A percentile compares a stretch with the other conserved stretches of the same genome.
These are phyloP conservation scores for Prosopocoilus inquinatus DNA, from an alignment of 2,888 invertebrate species.

Conservation along the genomic window DNA sequence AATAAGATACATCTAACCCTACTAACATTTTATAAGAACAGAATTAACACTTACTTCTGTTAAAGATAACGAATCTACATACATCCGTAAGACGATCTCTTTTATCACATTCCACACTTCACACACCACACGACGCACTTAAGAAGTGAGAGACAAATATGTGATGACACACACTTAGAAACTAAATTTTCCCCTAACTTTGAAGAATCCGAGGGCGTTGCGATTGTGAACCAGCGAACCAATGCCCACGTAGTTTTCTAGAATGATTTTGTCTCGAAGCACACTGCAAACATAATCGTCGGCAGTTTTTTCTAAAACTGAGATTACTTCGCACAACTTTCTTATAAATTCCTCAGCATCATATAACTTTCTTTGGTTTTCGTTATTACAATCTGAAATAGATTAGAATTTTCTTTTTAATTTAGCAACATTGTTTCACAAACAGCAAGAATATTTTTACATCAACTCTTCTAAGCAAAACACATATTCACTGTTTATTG, in stretches of 20 bases:
- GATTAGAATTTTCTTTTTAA: conserved; percentile 4
- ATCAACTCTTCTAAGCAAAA: no score
- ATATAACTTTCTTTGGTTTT: conserved; percentile 48
- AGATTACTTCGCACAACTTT: conserved; percentile 57
- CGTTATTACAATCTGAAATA: conserved; percentile 41
- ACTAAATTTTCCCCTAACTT: conserved; percentile 82
- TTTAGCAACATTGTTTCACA: not conserved
- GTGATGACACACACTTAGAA: conserved; percentile 55
- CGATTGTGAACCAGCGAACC: conserved; percentile 80
- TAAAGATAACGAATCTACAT: no score
- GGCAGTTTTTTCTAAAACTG: conserved; percentile 44
- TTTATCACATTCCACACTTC: no score
- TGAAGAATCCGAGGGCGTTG: conserved; percentile 80
- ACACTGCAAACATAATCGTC: conserved; percentile 54
- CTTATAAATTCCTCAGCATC: conserved; percentile 62
- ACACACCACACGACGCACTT: no score
- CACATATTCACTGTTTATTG: no score
- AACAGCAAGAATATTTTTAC: not conserved
- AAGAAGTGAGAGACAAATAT: not conserved
- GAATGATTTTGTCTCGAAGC: conserved; percentile 67
- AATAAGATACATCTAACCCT: no score
- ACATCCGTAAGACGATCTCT: no score
- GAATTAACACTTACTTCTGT: no score
- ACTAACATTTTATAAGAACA: no score
- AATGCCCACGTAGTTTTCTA: conserved; percentile 78